A percentile compares a stretch with the other conserved stretches of the same genome.
Conservation (phyloP, 2,113 vertebrate genomes). For the Jacana jacana region DNA sequence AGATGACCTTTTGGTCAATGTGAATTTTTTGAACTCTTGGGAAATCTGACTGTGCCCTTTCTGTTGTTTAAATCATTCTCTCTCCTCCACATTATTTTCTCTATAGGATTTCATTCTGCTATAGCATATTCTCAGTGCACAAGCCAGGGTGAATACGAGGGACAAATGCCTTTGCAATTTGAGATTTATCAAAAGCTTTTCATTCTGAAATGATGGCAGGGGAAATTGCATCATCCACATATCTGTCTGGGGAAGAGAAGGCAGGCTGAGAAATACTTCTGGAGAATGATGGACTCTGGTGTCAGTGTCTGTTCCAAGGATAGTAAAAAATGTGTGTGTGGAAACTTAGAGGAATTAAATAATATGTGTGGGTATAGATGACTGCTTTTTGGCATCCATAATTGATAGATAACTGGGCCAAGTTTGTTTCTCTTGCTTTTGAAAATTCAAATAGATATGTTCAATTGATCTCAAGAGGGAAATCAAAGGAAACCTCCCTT, state of each 20-base stretch:
- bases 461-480: not conserved
- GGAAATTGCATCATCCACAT: constrained; percentile 31
- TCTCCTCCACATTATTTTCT: not conserved
- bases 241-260: constrained; percentile 43
- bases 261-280: constrained; percentile 46
- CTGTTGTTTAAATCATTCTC: constrained; percentile 16
- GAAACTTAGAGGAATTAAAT: not conserved
- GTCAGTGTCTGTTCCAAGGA: not conserved
- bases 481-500: not conserved
- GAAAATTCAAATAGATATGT: not conserved
- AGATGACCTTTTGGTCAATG: constrained; percentile 44
- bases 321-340: not conserved
- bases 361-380: not conserved
- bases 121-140: not conserved
- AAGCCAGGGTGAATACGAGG: not conserved
- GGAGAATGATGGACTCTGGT: not conserved
- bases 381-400: not conserved
- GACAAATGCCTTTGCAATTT: not conserved
- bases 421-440: not conserved
- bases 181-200: constrained; percentile 61
- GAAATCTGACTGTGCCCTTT: constrained; percentile 33
- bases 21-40: constrained; percentile 11
- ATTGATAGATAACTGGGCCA: not conserved
- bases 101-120: constrained; percentile 18
- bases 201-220: constrained; percentile 17